Percentiles rank a stretch among this genome's conserved stretches.
Evolutionary conservation across 2,797 vertebrate species (phyloP).

Genomic region (Sebastes umbrosus): DNA sequence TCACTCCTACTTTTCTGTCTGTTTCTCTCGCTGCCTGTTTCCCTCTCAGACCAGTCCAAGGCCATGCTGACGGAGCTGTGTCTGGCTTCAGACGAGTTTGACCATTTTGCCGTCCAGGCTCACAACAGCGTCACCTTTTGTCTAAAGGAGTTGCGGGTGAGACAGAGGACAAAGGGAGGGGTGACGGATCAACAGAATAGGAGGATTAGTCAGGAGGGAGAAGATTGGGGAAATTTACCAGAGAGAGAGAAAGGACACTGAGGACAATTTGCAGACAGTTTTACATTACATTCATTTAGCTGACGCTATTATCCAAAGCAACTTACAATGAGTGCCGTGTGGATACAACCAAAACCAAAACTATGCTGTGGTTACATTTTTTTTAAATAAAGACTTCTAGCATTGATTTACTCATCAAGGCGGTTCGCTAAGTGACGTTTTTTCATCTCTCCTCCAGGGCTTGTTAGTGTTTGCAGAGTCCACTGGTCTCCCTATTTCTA

Average conservation of each 20-base stretch:
- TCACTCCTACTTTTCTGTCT: background rate
- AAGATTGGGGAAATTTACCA: background rate
- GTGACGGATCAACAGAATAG: background rate
- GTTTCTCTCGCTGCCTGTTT: background rate
- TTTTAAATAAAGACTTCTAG: background rate
- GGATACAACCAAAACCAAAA: background rate
- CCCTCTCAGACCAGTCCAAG: constrained; percentile 75
- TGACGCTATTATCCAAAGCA: background rate
- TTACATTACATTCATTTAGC: background rate
- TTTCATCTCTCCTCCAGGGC: constrained; percentile 72
- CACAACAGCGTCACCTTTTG: constrained; percentile 91
- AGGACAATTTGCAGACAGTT: background rate
- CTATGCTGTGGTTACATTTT: background rate
- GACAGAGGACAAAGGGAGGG: constrained; percentile 19
- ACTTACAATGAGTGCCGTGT: background rate
- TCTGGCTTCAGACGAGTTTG: constrained; percentile 90
- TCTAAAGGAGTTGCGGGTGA: constrained; percentile 93
- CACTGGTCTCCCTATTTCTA: constrained; percentile 86
- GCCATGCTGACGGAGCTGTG: constrained; percentile 92
- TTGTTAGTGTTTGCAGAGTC: constrained; percentile 91
- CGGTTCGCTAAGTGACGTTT: background rate
- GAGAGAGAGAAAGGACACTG: background rate
- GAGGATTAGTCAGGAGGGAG: background rate
- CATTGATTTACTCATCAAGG: background rate
- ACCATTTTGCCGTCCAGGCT: constrained; percentile 77